A percentile compares a stretch with the other conserved stretches of the same genome.
Conservation (phyloP, 2,113 vertebrate species). For the Ursus arctos region DNA sequence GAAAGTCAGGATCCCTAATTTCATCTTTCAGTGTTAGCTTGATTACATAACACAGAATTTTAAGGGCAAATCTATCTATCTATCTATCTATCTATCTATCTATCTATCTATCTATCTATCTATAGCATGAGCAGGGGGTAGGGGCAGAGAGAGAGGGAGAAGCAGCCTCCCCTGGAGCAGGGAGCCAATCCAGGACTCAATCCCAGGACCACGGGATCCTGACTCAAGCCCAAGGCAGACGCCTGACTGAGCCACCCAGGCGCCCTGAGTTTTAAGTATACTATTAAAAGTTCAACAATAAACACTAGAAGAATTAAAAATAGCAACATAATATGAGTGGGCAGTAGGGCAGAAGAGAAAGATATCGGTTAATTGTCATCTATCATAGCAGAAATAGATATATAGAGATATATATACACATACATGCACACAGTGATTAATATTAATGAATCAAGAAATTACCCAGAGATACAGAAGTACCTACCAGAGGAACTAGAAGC, state of each 20-base stretch:
- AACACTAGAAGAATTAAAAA: neutral
- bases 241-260: too few relatives aligned
- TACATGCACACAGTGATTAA: neutral
- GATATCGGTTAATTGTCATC: neutral
- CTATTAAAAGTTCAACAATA: neutral
- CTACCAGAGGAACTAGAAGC: constrained; percentile 12
- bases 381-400: neutral
- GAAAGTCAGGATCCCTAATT: neutral
- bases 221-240: too few relatives aligned
- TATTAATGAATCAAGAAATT: constrained; percentile 60
- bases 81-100: too few relatives aligned
- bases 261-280: neutral
- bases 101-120: too few relatives aligned
- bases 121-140: too few relatives aligned
- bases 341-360: neutral
- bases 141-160: too few relatives aligned
- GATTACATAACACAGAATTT: neutral
- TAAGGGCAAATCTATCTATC: too few relatives aligned
- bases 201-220: too few relatives aligned
- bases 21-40: neutral
- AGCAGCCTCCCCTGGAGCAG: too few relatives aligned
- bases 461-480: neutral
- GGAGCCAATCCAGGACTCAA: too few relatives aligned
- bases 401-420: neutral
- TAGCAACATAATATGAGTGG: neutral